A percentile compares a stretch with the other conserved stretches of the same genome.
These are phyloP conservation scores for Venustaconcha ellipsiformis DNA, from an alignment of 1,140 invertebrate species.

Conservation along the genomic window DNA sequence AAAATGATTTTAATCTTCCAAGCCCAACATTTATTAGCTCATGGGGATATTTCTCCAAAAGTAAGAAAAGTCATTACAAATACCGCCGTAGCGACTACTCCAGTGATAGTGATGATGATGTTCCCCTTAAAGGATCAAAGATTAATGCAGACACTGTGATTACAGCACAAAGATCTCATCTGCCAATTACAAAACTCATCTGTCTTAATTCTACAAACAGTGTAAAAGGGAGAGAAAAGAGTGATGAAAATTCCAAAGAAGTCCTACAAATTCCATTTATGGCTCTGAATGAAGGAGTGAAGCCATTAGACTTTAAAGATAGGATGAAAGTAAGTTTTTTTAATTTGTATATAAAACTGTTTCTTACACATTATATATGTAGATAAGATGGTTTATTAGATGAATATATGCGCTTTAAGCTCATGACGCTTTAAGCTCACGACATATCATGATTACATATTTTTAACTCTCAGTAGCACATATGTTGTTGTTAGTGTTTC, in stretches of 20 bases:
- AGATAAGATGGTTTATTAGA: too few relatives aligned
- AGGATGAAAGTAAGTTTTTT: constrained; percentile 52
- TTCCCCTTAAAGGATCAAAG: background rate
- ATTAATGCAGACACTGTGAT: constrained; percentile 10
- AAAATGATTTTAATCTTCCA: constrained; percentile 12
- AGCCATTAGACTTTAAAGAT: constrained; percentile 56
- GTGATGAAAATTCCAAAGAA: constrained; percentile 4
- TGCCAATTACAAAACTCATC: constrained; percentile 31
- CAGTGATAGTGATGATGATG: constrained; percentile 61
- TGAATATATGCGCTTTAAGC: too few relatives aligned
- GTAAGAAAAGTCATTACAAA: constrained; percentile 53
- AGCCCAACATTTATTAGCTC: constrained; percentile 45
- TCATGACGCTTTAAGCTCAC: too few relatives aligned
- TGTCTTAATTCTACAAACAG: constrained; percentile 15
- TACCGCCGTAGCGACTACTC: constrained; percentile 60
- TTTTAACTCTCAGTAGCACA: too few relatives aligned
- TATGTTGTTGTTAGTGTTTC: too few relatives aligned
- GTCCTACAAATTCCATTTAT: background rate
- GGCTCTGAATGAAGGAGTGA: constrained; percentile 48
- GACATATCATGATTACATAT: too few relatives aligned
- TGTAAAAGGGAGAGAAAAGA: background rate
- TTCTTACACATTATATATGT: too few relatives aligned
- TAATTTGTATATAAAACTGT: background rate
- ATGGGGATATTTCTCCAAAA: constrained; percentile 60
- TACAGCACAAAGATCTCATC: constrained; percentile 45